phyloP scores from a whole-genome alignment of 2,888 invertebrate genomes.

The Drosophila mulleri region DNA sequence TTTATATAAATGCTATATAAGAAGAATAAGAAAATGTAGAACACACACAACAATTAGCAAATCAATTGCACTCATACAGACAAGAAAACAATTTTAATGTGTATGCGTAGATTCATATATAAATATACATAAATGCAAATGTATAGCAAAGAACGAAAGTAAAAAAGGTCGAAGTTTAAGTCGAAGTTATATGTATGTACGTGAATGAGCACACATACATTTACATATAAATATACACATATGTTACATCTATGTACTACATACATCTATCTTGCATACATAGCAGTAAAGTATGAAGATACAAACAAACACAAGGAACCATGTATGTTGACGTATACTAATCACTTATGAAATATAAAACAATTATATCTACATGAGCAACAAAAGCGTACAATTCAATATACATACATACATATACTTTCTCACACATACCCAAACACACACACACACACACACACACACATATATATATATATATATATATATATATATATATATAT shows the following conservation, averaged over 20 bases:
- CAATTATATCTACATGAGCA: slow-evolving; percentile 24
- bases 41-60: slow-evolving; percentile 55
- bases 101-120: slow-evolving; percentile 50
- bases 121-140: slow-evolving; percentile 31
- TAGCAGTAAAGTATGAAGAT: slow-evolving; percentile 11
- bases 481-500: slow-evolving; percentile 36
- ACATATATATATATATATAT: slow-evolving; percentile 31
- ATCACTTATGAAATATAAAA: slow-evolving; percentile 49
- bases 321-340: slow-evolving; percentile 58
- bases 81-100: slow-evolving; percentile 24
- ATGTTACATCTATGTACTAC: slow-evolving; percentile 6
- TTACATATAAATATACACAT: slow-evolving; percentile 8
- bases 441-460: slow-evolving; percentile 17
- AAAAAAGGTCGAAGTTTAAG: slow-evolving; percentile 18
- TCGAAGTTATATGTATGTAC: slow-evolving; percentile 22
- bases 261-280: neutral
- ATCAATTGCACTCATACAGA: slow-evolving; percentile 54
- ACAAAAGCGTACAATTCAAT: slow-evolving; percentile 45
- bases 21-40: slow-evolving; percentile 24
- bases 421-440: neutral
- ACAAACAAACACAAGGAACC: slow-evolving; percentile 33
- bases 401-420: slow-evolving; percentile 54
- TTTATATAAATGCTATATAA: slow-evolving; percentile 66
- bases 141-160: slow-evolving; percentile 23
- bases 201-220: too few relatives aligned